Evolutionary conservation across 2,113 vertebrate genomes (phyloP).

Genomic region (Triplophysa rosa): DNA sequence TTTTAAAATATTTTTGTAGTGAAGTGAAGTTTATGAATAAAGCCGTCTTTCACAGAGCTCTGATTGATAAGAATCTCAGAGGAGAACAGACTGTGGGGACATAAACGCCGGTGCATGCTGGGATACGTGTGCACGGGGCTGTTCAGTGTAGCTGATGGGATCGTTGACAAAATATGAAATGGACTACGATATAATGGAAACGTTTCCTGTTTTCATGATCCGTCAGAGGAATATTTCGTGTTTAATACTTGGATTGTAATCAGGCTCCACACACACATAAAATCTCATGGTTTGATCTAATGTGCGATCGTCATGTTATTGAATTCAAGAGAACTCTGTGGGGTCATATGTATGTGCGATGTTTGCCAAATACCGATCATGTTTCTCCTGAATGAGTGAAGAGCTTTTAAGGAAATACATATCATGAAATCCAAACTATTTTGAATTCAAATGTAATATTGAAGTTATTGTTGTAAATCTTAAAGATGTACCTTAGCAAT

Average conservation of each 20-base stretch:
- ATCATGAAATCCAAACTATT: too few species aligned
- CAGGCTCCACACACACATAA: neutral
- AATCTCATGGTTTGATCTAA: constrained; percentile 11
- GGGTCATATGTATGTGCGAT: neutral
- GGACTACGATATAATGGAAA: neutral
- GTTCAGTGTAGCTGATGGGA: constrained; percentile 11
- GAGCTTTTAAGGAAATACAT: too few species aligned
- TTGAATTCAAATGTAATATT: too few species aligned
- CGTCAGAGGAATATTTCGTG: neutral
- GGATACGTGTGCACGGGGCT: neutral
- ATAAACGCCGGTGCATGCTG: constrained; percentile 41
- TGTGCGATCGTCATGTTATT: neutral
- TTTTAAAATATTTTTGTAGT: constrained; percentile 53
- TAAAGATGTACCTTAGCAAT: too few species aligned
- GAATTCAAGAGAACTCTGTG: neutral
- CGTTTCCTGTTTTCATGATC: neutral
- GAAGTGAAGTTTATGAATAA: constrained; percentile 54
- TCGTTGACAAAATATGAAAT: constrained; percentile 8
- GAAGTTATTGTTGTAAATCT: too few species aligned
- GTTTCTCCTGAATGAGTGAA: neutral
- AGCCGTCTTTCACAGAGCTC: constrained; percentile 49
- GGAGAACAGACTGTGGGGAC: constrained; percentile 37
- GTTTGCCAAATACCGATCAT: constrained; percentile 2
- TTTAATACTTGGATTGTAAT: constrained; percentile 26
- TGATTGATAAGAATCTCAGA: constrained; percentile 50